Base-by-base conservation (phyloP, 2,888 invertebrate species). In the Ferdinandea cuprea region DNA sequence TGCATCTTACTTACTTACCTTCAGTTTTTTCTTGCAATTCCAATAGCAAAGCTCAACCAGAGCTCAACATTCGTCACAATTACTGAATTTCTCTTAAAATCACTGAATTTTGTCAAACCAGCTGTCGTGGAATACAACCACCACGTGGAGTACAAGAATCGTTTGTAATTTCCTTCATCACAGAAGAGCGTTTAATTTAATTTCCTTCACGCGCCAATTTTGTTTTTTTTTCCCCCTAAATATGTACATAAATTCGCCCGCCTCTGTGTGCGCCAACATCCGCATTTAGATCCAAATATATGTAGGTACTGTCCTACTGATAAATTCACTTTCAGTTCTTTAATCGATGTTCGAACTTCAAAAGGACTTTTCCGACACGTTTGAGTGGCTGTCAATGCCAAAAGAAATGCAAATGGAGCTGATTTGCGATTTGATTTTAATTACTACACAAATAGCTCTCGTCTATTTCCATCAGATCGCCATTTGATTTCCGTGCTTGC, bases 341-440 rank as follows among this genome's bases (percentile, higher is more conserved):
- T 25, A 50, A 25, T 50, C 50, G 50, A 50, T 25, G 25, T 28
- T 50, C 25, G 17, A 50, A 50, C 28, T 50, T 50, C 50, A 50
- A 50, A 50, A 13, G n/a, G 13, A 9, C n/a, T 28, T 13, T 13
- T 13, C 7, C 19, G 15, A 1, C 17, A 17, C 7, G 8, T 9
- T 17, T 42, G 42, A 42, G 15, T 17, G 4, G 17, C 17, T 42
- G 42, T 15, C 42, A 42, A 9, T 15, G 9, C 17, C 44, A 19
- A 17, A 9, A 11, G 8, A 44, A 44, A 44, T 44, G 44, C 44
- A 44, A 44, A 44, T 19, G 1, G 5, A 11, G 9, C 17, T 44
- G 44, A 21, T 21, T 17, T 44, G 44, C 44, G 11, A 44, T 44
- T 44, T 21, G 19, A 44, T 44, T 44, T 44, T 21, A 44, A 44